These are phyloP conservation scores for Syrista parreyssii DNA, from an alignment of 2,888 invertebrate species.

Conservation along the genomic window DNA sequence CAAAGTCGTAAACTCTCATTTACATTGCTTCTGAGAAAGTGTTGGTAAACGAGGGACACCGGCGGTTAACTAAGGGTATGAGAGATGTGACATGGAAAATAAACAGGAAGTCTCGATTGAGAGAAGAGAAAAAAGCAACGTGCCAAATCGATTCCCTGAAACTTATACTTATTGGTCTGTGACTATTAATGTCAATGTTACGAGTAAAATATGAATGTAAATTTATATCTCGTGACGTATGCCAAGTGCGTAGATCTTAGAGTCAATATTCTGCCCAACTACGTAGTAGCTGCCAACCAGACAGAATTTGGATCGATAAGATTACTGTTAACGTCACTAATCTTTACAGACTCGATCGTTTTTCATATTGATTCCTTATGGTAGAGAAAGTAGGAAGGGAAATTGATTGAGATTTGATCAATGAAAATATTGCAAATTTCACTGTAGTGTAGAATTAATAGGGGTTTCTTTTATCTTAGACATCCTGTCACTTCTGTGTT, in stretches of 20 bases:
- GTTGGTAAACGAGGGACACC: not conserved
- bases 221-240: constrained; percentile 1
- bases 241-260: constrained; percentile 38
- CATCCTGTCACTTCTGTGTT: not conserved
- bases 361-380: not conserved
- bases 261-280: not conserved
- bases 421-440: not conserved
- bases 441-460: not conserved
- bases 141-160: not conserved
- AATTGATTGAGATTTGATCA: not conserved
- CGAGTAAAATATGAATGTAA: not conserved
- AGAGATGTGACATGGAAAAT: not conserved
- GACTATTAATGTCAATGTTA: not conserved
- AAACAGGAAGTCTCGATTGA: not conserved
- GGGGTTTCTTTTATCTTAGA: not conserved
- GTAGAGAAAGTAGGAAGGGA: not conserved
- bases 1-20: not conserved
- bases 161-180: not conserved
- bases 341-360: not conserved
- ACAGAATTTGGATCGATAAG: not conserved
- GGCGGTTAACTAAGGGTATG: not conserved
- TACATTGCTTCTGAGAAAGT: not conserved
- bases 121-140: not conserved
- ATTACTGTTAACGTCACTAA: not conserved
- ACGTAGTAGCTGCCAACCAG: constrained; percentile 20